These are phyloP conservation scores for Daboia siamensis DNA, from an alignment of 2,113 vertebrate genomes.

Conservation along the genomic window DNA sequence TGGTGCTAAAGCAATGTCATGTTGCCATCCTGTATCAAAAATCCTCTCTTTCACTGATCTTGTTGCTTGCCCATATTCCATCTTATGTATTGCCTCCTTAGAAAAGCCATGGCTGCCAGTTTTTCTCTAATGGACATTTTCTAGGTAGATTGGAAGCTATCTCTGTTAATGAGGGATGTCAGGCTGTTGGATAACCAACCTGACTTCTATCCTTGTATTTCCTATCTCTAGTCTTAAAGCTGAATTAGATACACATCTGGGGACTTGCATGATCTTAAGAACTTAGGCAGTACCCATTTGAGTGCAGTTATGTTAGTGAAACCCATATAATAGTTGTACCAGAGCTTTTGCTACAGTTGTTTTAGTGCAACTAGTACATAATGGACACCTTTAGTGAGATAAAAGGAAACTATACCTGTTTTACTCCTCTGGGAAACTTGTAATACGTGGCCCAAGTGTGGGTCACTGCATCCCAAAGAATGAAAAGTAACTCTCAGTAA, in stretches of 20 bases:
- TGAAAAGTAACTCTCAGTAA: neutral
- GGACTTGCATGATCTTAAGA: neutral
- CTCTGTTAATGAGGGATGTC: neutral
- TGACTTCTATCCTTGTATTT: neutral
- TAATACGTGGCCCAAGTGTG: neutral
- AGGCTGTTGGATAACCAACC: neutral
- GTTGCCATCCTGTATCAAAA: neutral
- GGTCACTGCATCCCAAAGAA: neutral
- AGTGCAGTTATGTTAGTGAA: neutral
- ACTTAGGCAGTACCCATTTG: neutral
- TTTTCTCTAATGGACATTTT: neutral
- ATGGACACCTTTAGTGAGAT: neutral
- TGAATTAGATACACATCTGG: neutral
- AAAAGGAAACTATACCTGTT: neutral
- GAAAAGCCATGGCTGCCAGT: neutral
- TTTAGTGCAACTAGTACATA: neutral
- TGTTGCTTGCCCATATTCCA: neutral
- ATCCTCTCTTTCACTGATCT: neutral
- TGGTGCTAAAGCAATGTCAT: neutral
- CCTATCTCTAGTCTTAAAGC: neutral
- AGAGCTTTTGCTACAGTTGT: neutral
- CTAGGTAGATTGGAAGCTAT: neutral
- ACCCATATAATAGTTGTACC: neutral
- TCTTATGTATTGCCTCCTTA: neutral
- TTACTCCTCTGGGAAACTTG: neutral